Evolutionary conservation across 2,888 invertebrate species (phyloP).

Genomic region (Epicampocera succincta): DNA sequence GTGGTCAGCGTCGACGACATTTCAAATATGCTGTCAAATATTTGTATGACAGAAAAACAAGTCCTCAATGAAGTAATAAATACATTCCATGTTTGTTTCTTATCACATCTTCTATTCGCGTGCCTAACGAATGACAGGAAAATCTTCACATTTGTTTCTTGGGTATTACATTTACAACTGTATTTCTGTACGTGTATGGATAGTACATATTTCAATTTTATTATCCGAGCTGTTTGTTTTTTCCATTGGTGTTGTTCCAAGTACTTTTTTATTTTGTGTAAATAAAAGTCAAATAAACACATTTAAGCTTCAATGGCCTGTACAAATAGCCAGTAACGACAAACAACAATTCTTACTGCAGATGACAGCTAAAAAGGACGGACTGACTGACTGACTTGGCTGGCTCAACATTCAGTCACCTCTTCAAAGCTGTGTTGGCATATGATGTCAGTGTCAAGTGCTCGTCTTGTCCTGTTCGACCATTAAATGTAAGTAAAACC

Average conservation of each 20-base stretch:
- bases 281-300: slow-evolving; percentile 65
- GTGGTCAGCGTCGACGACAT: too few species aligned
- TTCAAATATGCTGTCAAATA: too few species aligned
- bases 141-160: too few species aligned
- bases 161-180: too few species aligned
- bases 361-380: not conserved
- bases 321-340: slow-evolving; percentile 43
- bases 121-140: too few species aligned
- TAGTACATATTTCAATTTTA: slow-evolving; percentile 36
- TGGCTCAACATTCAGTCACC: slow-evolving; percentile 6
- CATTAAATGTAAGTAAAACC: slow-evolving; percentile 38
- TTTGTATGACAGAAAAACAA: too few species aligned
- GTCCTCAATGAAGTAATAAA: too few species aligned
- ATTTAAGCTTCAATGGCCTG: slow-evolving; percentile 52
- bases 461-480: slow-evolving; percentile 3
- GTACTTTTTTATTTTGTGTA: slow-evolving; percentile 43
- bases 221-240: slow-evolving; percentile 36
- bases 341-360: not conserved
- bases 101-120: too few species aligned
- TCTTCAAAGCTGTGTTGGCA: not conserved
- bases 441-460: not conserved
- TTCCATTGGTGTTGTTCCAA: not conserved
- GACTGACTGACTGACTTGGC: not conserved
- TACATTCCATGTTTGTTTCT: too few species aligned
- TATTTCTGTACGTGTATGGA: not conserved